These are phyloP conservation scores for Sycophila texana DNA, from an alignment of 2,888 invertebrate genomes.

Conservation along the genomic window DNA sequence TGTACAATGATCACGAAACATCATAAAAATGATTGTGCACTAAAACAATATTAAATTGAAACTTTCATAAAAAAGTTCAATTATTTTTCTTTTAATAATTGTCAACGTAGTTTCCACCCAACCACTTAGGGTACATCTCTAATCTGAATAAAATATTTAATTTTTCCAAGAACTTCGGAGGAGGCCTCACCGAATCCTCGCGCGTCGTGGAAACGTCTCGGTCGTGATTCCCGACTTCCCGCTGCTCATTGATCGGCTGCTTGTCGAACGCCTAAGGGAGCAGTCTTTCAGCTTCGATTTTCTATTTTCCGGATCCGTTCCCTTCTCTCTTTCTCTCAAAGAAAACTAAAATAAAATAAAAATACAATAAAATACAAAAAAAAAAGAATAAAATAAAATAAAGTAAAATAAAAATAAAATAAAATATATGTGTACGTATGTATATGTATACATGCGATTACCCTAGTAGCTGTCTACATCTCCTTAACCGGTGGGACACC, in stretches of 20 bases:
- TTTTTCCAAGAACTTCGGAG: not conserved
- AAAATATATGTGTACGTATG: not conserved
- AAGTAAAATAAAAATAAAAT: not conserved
- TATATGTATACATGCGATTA: constrained; percentile 36
- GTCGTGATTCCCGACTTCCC: not conserved
- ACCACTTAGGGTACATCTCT: no score
- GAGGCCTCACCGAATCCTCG: not conserved
- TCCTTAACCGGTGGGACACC: not conserved
- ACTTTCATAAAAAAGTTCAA: no score
- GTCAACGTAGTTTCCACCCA: no score
- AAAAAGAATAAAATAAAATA: not conserved
- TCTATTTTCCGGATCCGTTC: constrained; percentile 26
- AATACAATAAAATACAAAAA: constrained; percentile 12
- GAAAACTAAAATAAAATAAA: not conserved
- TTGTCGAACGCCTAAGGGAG: no score
- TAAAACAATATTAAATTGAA: no score
- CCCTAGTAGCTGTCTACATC: constrained; percentile 52
- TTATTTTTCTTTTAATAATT: no score
- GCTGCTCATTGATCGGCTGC: not conserved
- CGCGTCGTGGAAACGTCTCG: not conserved
- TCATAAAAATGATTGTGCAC: no score
- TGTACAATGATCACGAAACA: no score
- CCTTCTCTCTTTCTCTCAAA: not conserved
- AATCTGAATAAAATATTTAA: no score
- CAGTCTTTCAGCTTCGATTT: no score